Percentiles rank a stretch among this genome's conserved stretches.
phyloP scores from a whole-genome alignment of 2,113 vertebrate species.

The Corythoichthys haematopterus region DNA sequence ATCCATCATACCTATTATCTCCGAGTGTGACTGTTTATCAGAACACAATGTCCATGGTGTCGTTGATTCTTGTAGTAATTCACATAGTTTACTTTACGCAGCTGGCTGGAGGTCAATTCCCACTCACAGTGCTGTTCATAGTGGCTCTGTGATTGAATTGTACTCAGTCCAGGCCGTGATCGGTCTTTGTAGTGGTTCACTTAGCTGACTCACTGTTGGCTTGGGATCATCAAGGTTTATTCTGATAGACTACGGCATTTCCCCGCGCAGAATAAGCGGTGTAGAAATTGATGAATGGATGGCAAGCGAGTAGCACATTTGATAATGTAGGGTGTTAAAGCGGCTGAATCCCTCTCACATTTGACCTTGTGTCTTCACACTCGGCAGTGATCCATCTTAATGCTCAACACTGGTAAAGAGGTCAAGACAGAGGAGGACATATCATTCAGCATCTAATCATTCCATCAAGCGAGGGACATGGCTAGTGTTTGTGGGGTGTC shows the following conservation, averaged over 20 bases:
- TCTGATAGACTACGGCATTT: not conserved
- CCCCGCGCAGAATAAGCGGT: not conserved
- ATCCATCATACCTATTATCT: not conserved
- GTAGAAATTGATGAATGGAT: not conserved
- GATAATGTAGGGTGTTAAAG: slow-evolving; percentile 22
- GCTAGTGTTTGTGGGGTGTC: slow-evolving; percentile 47
- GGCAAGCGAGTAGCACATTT: slow-evolving; percentile 21
- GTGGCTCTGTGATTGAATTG: not conserved
- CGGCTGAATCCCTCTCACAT: slow-evolving; percentile 17
- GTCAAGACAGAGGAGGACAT: slow-evolving; percentile 56
- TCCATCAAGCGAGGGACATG: slow-evolving; percentile 39
- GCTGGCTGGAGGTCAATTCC: not conserved
- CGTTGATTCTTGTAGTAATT: not conserved
- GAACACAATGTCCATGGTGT: not conserved
- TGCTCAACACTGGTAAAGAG: slow-evolving; percentile 42
- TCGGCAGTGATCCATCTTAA: slow-evolving; percentile 44
- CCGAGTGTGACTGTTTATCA: not conserved
- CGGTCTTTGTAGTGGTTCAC: not conserved
- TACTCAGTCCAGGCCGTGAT: not conserved
- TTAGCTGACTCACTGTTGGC: not conserved
- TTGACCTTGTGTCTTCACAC: slow-evolving; percentile 21
- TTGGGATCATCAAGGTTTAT: not conserved
- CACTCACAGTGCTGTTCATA: not conserved
- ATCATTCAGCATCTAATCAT: slow-evolving; percentile 64
- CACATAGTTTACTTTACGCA: not conserved